A percentile compares a stretch with the other conserved stretches of the same genome.
Conservation (phyloP, 2,797 vertebrate genomes). For the Falco cherrug region DNA sequence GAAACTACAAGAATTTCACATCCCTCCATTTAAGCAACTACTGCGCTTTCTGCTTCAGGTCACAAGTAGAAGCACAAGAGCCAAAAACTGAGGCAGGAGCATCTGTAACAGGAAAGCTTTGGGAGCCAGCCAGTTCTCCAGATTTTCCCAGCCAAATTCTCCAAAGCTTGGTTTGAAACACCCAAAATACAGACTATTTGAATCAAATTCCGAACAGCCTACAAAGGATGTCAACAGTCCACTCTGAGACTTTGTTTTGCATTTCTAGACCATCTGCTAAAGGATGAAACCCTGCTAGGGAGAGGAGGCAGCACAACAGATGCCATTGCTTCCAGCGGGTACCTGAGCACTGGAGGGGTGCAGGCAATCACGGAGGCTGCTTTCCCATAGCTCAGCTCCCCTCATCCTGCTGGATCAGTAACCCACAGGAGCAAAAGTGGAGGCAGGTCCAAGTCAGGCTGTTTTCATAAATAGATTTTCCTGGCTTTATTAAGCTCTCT, state of each 20-base stretch:
- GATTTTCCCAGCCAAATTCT: background rate
- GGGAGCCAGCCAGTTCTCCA: background rate
- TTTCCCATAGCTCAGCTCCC: background rate
- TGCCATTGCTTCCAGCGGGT: fast-evolving
- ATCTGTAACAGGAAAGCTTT: background rate
- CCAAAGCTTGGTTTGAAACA: background rate
- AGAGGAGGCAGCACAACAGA: background rate
- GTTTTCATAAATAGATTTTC: background rate
- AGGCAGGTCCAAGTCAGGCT: fast-evolving
- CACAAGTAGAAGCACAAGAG: background rate
- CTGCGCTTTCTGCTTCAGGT: background rate
- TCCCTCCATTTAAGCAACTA: background rate
- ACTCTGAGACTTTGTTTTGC: background rate
- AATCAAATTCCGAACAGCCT: background rate
- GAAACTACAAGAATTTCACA: background rate
- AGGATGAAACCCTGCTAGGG: background rate
- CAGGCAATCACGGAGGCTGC: background rate
- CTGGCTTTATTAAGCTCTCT: background rate
- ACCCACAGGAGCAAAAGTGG: background rate
- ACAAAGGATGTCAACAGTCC: background rate
- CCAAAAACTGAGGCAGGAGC: background rate
- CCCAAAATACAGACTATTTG: background rate
- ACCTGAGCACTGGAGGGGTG: background rate
- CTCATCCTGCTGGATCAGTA: background rate
- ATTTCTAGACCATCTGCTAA: constrained; percentile 12